These are phyloP conservation scores for Danaus chrysippus DNA, from an alignment of 2,888 invertebrate genomes.

Conservation along the genomic window DNA sequence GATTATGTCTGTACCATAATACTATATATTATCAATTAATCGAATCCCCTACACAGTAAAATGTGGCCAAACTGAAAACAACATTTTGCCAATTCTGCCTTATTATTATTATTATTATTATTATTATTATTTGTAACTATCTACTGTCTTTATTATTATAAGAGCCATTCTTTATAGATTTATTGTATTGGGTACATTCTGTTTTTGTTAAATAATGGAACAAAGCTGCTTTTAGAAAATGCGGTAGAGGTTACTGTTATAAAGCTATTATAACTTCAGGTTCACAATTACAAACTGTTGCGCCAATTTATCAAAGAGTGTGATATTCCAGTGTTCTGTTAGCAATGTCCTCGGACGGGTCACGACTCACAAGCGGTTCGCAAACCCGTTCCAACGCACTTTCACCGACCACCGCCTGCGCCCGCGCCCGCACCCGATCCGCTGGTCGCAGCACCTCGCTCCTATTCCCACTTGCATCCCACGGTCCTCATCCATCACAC, in stretches of 20 bases:
- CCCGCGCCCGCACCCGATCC: constrained; percentile 44
- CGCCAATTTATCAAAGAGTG: constrained; percentile 33
- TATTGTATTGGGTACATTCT: too few species aligned
- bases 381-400: constrained; percentile 73
- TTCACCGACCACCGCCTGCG: constrained; percentile 69
- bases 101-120: too few species aligned
- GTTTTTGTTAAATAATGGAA: too few species aligned
- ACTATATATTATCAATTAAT: too few species aligned
- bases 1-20: too few species aligned
- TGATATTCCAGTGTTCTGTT: constrained; percentile 51
- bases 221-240: too few species aligned
- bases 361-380: constrained; percentile 57
- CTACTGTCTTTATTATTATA: too few species aligned
- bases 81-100: too few species aligned
- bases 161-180: too few species aligned
- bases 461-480: constrained; percentile 29
- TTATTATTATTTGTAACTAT: too few species aligned
- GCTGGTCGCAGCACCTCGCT: constrained; percentile 53
- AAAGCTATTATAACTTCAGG: background rate
- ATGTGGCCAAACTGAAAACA: too few species aligned
- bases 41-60: too few species aligned
- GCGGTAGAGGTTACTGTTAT: background rate
- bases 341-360: constrained; percentile 72
- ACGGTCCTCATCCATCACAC: background rate
- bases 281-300: constrained; percentile 12